Evolutionary conservation across 2,113 vertebrate genomes (phyloP).

Genomic region (Chelonoidis abingdonii): DNA sequence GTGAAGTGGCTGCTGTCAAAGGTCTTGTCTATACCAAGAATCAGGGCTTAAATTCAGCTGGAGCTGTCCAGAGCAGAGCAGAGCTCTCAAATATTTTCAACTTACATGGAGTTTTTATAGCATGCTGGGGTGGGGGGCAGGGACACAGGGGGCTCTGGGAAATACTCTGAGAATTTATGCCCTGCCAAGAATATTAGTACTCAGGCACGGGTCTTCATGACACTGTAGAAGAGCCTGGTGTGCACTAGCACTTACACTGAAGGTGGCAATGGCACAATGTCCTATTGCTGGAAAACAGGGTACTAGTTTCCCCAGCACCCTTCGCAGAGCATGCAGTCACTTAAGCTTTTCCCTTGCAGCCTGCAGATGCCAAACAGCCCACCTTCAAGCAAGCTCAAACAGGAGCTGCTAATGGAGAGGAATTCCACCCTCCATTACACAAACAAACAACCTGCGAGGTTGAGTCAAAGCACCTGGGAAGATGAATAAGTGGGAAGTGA

Average conservation of each 20-base stretch:
- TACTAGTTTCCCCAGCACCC: background rate
- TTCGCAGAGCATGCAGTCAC: background rate
- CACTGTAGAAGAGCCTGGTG: background rate
- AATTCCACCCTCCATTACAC: background rate
- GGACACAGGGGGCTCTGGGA: no score
- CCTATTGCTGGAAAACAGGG: rapidly evolving
- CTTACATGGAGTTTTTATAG: no score
- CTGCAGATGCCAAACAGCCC: background rate
- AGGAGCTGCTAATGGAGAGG: background rate
- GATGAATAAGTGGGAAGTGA: background rate
- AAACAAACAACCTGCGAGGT: background rate
- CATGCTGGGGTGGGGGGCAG: no score
- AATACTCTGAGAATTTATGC: background rate
- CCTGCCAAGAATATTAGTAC: background rate
- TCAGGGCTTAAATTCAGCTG: background rate
- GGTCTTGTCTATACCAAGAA: background rate
- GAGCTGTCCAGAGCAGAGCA: no score
- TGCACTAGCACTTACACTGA: rapidly evolving
- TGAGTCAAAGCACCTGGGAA: constrained; percentile 11
- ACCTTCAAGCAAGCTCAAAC: constrained; percentile 14
- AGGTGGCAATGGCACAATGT: background rate
- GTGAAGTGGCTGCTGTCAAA: background rate
- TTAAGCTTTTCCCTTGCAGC: background rate
- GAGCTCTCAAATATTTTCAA: no score
- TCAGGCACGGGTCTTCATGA: rapidly evolving